These are phyloP conservation scores for Metopolophium dirhodum DNA, from an alignment of 1,140 invertebrate genomes.

Conservation along the genomic window DNA sequence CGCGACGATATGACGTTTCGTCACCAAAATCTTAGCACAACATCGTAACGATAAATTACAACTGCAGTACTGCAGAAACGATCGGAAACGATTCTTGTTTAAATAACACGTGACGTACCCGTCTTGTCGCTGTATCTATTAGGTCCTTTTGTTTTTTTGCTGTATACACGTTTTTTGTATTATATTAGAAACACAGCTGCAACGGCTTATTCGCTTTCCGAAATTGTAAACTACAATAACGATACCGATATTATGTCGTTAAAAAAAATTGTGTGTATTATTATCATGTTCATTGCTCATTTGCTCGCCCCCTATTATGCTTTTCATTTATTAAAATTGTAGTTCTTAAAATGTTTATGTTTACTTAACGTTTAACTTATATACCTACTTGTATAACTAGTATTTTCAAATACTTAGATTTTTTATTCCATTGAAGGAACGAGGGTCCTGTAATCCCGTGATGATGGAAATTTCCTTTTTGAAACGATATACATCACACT, in stretches of 20 bases:
- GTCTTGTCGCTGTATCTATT: neutral
- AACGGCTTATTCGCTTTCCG: neutral
- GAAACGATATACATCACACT: too few species aligned
- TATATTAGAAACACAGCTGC: neutral
- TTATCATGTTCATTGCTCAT: neutral
- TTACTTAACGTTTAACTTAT: neutral
- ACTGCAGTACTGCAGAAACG: neutral
- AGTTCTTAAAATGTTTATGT: neutral
- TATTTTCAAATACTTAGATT: too few species aligned
- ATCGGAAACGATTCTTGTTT: neutral
- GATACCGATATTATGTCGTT: neutral
- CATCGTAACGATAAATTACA: neutral
- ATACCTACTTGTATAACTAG: too few species aligned
- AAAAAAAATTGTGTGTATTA: too few species aligned
- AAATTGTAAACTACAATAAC: neutral
- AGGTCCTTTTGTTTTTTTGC: neutral
- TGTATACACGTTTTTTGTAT: neutral
- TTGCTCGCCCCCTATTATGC: neutral
- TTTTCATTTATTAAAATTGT: neutral
- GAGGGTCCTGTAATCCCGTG: too few species aligned
- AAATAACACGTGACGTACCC: neutral
- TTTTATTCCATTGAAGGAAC: too few species aligned
- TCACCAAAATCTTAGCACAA: neutral
- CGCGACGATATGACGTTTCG: neutral
- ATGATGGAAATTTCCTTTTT: too few species aligned